Percentiles rank a stretch among this genome's conserved stretches.
Conservation (phyloP, 2,888 invertebrate species). For the Caenorhabditis angaria region DNA sequence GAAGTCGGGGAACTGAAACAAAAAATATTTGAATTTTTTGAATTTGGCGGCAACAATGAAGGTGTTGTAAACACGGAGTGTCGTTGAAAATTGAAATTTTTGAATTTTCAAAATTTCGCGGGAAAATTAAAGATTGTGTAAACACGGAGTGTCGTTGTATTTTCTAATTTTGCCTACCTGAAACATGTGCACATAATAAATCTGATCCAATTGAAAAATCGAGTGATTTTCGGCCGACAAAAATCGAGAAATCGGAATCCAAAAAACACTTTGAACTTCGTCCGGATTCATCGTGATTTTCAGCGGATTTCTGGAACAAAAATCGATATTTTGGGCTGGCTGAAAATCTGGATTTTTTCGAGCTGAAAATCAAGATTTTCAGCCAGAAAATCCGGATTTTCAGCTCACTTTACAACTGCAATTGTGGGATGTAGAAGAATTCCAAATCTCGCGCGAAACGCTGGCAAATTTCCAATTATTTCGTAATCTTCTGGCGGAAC, state of each 20-base stretch:
- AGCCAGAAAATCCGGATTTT: not conserved
- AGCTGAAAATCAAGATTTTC: not conserved
- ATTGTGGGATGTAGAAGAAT: constrained; percentile 53
- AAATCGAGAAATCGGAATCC: constrained; percentile 44
- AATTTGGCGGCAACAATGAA: not conserved
- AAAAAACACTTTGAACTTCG: constrained; percentile 42
- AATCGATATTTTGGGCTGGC: not conserved
- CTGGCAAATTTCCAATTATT: constrained; percentile 47
- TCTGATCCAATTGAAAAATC: constrained; percentile 23
- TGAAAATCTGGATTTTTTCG: not conserved
- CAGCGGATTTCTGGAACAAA: constrained; percentile 20
- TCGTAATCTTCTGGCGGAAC: constrained; percentile 41
- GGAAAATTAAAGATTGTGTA: no score
- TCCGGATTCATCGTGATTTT: constrained; percentile 19
- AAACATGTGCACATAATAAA: constrained; percentile 45
- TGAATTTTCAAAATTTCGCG: no score
- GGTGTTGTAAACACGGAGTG: no score
- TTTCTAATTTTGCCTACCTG: constrained; percentile 18
- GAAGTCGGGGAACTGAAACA: constrained; percentile 38
- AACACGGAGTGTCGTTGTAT: not conserved
- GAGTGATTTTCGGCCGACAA: constrained; percentile 33
- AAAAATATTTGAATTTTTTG: not conserved
- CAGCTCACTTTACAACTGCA: constrained; percentile 23
- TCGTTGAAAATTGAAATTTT: no score
- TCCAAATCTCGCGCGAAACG: constrained; percentile 50